phyloP scores from a whole-genome alignment of 2,113 vertebrate genomes.

The Sander lucioperca region DNA sequence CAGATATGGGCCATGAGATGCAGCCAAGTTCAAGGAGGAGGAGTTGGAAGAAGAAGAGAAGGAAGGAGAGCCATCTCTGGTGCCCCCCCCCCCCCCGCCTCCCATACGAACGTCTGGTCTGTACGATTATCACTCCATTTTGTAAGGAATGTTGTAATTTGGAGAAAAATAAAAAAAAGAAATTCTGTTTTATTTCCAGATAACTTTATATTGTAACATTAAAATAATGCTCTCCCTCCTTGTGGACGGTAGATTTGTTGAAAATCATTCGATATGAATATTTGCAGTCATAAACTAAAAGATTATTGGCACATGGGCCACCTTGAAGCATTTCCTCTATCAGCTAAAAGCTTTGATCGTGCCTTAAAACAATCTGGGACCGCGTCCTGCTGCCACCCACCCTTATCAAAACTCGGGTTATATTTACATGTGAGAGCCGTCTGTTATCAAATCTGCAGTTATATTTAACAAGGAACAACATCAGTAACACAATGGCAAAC shows the following conservation, averaged over 20 bases:
- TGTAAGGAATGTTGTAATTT: background rate
- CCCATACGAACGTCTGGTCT: too few species aligned
- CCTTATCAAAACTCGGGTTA: constrained; percentile 12
- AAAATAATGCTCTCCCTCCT: background rate
- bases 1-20: too few species aligned
- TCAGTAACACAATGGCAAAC: background rate
- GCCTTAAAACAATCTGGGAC: background rate
- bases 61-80: too few species aligned
- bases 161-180: background rate
- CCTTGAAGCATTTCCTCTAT: background rate
- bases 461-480: constrained; percentile 57
- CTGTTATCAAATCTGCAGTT: constrained; percentile 53
- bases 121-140: background rate
- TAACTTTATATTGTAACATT: too few species aligned
- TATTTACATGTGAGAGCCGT: constrained; percentile 26
- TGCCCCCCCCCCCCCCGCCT: too few species aligned
- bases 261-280: too few species aligned
- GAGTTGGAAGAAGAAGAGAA: too few species aligned
- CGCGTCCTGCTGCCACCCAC: background rate
- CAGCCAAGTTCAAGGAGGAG: too few species aligned
- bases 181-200: background rate
- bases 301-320: background rate
- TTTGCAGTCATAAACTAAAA: background rate
- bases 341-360: background rate
- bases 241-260: background rate